These are phyloP conservation scores for Drosophila cardini DNA, from an alignment of 1,140 invertebrate genomes.

Conservation along the genomic window DNA sequence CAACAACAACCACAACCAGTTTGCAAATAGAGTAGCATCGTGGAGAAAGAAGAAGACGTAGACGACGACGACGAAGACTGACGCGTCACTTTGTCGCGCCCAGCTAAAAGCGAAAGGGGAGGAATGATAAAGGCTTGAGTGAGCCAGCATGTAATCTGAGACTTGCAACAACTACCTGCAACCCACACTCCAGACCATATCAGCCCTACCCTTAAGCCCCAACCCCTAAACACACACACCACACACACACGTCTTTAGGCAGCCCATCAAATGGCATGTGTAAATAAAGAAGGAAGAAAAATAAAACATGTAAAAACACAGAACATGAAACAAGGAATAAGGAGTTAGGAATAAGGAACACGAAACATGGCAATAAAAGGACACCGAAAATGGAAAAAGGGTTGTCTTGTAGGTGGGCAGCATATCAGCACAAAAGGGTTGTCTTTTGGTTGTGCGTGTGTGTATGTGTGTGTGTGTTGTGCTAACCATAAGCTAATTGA, in stretches of 20 bases:
- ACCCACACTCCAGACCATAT: conserved; percentile 6
- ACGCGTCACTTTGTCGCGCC: conserved; percentile 40
- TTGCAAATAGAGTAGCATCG: conserved; percentile 38
- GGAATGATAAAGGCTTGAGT: conserved; percentile 4
- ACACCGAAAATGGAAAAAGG: conserved; percentile 5
- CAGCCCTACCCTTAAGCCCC: conserved; percentile 33
- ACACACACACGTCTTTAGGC: conserved; percentile 48
- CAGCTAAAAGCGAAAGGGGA: conserved; percentile 32
- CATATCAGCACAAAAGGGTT: conserved; percentile 42
- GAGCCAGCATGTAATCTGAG: conserved; percentile 74
- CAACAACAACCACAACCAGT: conserved; percentile 11
- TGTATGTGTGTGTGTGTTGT: conserved; percentile 1
- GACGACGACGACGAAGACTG: conserved; percentile 11
- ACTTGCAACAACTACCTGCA: conserved; percentile 46
- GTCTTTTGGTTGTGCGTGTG: conserved; percentile 17
- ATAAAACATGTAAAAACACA: conserved; percentile 31
- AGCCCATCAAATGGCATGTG: conserved; percentile 66
- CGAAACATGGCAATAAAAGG: conserved; percentile 40
- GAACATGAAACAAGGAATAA: conserved; percentile 16
- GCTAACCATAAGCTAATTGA: conserved; percentile 63
- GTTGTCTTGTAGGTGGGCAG: not conserved
- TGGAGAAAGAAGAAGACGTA: not conserved
- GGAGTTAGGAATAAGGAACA: conserved; percentile 11
- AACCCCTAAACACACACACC: conserved; percentile 22
- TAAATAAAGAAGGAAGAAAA: conserved; percentile 55